Conservation (phyloP, 2,797 vertebrate genomes). For the Ceryle rudis region DNA sequence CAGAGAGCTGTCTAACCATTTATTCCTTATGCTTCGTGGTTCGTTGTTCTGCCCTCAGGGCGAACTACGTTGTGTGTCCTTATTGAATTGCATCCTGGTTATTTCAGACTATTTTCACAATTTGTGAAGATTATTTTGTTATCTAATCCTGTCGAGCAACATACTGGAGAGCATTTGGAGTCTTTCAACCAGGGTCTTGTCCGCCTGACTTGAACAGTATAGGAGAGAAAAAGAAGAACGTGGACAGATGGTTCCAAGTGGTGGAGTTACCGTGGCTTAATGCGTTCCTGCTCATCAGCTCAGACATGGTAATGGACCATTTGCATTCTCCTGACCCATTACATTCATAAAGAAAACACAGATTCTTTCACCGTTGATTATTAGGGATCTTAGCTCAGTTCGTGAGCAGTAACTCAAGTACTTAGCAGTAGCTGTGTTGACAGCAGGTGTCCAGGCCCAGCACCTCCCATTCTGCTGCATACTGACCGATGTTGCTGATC, state of each 20-base stretch:
- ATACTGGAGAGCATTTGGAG: constrained; percentile 23
- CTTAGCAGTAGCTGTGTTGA: not conserved
- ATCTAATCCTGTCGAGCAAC: constrained; percentile 16
- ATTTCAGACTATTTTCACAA: not conserved
- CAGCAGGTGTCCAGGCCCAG: not conserved
- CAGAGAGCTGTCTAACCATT: not conserved
- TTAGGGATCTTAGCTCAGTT: not conserved
- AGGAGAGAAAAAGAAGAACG: not conserved
- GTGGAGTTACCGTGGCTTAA: not conserved
- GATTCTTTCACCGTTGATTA: not conserved
- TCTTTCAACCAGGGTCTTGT: not conserved
- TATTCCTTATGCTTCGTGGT: not conserved
- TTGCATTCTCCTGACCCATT: constrained; percentile 4
- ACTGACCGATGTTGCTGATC: not conserved
- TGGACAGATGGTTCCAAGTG: constrained; percentile 32
- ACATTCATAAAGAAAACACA: not conserved
- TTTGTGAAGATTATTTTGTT: constrained; percentile 24
- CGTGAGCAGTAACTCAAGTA: not conserved
- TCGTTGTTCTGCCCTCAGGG: not conserved
- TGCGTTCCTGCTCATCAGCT: not conserved
- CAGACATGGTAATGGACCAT: not conserved
- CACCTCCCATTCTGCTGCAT: not conserved
- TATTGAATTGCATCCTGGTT: not conserved
- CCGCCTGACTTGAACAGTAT: not conserved
- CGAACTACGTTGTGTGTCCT: not conserved